Percentiles rank a stretch among this genome's conserved stretches.
Conservation (phyloP, 2,797 vertebrate genomes). For the Lepilemur ruficaudatus region DNA sequence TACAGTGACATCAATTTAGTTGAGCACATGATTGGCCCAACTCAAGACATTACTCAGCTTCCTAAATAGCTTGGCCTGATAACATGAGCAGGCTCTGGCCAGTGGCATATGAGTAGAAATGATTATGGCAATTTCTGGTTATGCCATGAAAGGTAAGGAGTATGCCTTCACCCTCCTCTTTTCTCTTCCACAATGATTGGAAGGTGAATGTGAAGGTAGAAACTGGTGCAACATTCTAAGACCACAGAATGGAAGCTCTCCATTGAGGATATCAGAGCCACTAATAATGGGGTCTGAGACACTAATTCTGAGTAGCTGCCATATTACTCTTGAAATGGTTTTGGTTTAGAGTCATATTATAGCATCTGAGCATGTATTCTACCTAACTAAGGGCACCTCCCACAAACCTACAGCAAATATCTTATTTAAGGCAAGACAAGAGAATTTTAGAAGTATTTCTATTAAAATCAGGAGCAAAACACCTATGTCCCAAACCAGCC, state of each 20-base stretch:
- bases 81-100: neutral
- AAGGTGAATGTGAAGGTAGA: neutral
- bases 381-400: neutral
- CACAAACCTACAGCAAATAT: neutral
- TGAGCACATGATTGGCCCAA: neutral
- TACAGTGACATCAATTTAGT: neutral
- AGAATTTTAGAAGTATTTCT: neutral
- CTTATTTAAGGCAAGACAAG: neutral
- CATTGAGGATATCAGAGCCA: neutral
- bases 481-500: too few relatives aligned
- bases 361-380: neutral
- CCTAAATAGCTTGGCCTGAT: neutral
- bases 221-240: neutral
- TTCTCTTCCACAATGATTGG: neutral
- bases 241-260: neutral
- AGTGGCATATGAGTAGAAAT: neutral
- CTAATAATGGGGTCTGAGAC: neutral
- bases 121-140: neutral
- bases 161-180: neutral
- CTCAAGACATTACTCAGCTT: neutral
- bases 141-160: neutral
- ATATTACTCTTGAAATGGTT: neutral
- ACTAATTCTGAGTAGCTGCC: fast-evolving
- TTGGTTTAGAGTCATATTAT: neutral
- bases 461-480: neutral